Conservation (phyloP, 2,113 vertebrate genomes). For the Salminus brasiliensis region DNA sequence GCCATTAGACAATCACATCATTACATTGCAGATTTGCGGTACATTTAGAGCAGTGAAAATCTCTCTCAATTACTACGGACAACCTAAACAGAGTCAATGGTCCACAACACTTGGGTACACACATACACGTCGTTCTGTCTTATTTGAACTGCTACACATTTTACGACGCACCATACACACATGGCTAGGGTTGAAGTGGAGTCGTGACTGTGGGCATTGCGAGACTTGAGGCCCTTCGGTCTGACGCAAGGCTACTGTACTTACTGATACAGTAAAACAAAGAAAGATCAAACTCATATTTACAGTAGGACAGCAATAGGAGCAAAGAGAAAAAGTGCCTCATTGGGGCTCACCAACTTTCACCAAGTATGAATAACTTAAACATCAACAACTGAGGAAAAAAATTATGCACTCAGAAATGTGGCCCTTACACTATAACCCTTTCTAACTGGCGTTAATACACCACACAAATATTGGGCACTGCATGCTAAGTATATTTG, state of each 20-base stretch:
- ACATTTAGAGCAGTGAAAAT: neutral
- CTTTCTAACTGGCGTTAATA: neutral
- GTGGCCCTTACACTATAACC: neutral
- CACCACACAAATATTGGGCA: neutral
- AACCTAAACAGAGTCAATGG: neutral
- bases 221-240: constrained; percentile 5
- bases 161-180: neutral
- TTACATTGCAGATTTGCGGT: neutral
- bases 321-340: constrained; percentile 30
- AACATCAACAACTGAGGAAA: constrained; percentile 3
- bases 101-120: neutral
- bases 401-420: constrained; percentile 9
- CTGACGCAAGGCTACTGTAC: constrained; percentile 13
- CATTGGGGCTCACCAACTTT: constrained; percentile 32
- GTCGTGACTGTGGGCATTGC: neutral
- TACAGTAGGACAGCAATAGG: constrained; percentile 12
- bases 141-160: neutral
- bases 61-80: neutral
- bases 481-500: neutral
- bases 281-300: constrained; percentile 27
- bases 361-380: constrained; percentile 42
- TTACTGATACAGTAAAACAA: constrained; percentile 49
- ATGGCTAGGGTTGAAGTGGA: neutral
- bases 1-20: neutral
- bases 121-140: neutral